These are phyloP conservation scores for Drosophila orosa DNA, from an alignment of 1,140 invertebrate genomes.

Conservation along the genomic window DNA sequence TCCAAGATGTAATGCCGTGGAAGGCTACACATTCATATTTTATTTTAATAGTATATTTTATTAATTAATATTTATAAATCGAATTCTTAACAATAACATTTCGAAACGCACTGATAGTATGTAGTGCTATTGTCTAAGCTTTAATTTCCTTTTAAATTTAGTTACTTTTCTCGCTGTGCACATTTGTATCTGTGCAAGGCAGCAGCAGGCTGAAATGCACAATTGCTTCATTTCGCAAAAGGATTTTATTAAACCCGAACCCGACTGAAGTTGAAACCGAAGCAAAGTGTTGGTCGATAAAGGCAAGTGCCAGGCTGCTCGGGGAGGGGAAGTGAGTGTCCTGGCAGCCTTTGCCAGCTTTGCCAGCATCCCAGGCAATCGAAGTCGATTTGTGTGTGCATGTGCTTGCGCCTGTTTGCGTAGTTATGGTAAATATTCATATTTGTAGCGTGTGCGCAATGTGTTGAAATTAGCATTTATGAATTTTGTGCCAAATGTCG, in stretches of 20 bases:
- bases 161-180: conserved; percentile 13
- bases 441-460: conserved; percentile 83
- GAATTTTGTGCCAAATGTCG: conserved; percentile 80
- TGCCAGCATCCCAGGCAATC: conserved; percentile 46
- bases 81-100: too few relatives aligned
- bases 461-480: conserved; percentile 83
- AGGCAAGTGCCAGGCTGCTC: conserved; percentile 50
- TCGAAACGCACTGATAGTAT: too few relatives aligned
- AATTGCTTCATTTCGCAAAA: conserved; percentile 80
- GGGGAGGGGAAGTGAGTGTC: conserved; percentile 4
- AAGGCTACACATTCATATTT: not conserved
- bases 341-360: conserved; percentile 22
- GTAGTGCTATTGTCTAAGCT: too few relatives aligned
- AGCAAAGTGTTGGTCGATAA: conserved; percentile 65
- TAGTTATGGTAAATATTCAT: conserved; percentile 83
- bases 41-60: not conserved
- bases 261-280: conserved; percentile 52
- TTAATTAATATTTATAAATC: too few relatives aligned
- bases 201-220: conserved; percentile 71
- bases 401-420: conserved; percentile 60
- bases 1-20: too few relatives aligned
- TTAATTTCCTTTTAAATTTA: too few relatives aligned
- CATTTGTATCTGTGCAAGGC: conserved; percentile 46
- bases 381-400: conserved; percentile 57
- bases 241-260: conserved; percentile 79